A percentile compares a stretch with the other conserved stretches of the same genome.
Conservation (phyloP, 1,140 invertebrate species). For the Drosophila biarmipes region DNA sequence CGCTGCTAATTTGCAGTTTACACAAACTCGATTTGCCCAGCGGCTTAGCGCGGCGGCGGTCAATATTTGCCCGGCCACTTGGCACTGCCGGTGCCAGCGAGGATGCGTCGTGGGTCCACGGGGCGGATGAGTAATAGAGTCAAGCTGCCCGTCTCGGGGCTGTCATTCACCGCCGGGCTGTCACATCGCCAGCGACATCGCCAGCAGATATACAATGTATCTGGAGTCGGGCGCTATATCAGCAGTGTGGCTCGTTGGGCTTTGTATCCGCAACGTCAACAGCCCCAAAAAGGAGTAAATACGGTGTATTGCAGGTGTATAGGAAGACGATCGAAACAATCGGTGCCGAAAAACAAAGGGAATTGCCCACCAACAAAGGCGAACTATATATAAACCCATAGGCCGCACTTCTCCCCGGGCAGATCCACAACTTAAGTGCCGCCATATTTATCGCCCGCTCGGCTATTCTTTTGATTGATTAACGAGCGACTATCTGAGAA, state of each 20-base stretch:
- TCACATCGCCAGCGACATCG: no score
- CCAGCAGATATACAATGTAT: conserved; percentile 14
- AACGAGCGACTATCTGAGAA: conserved; percentile 24
- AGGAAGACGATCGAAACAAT: neutral
- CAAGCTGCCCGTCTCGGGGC: conserved; percentile 49
- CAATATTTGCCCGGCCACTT: conserved; percentile 69
- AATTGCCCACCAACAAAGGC: conserved; percentile 24
- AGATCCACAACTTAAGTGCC: conserved; percentile 11
- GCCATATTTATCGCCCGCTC: conserved; percentile 11
- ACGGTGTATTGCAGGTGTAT: conserved; percentile 22
- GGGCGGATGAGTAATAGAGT: conserved; percentile 80
- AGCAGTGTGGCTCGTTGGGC: conserved; percentile 21
- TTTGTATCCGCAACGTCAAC: conserved; percentile 36
- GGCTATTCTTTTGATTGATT: conserved; percentile 34
- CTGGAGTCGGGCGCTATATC: conserved; percentile 37
- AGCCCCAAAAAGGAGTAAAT: conserved; percentile 35
- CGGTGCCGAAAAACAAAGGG: neutral
- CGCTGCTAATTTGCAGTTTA: conserved; percentile 46
- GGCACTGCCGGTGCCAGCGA: conserved; percentile 70
- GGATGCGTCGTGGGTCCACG: conserved; percentile 32
- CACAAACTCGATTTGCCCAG: conserved; percentile 65
- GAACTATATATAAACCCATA: conserved; percentile 16
- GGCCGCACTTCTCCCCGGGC: neutral
- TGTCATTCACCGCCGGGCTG: conserved; percentile 30
- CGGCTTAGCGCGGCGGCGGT: conserved; percentile 47